phyloP scores from a whole-genome alignment of 2,888 invertebrate genomes.

The Pharmacophagus antenor region DNA sequence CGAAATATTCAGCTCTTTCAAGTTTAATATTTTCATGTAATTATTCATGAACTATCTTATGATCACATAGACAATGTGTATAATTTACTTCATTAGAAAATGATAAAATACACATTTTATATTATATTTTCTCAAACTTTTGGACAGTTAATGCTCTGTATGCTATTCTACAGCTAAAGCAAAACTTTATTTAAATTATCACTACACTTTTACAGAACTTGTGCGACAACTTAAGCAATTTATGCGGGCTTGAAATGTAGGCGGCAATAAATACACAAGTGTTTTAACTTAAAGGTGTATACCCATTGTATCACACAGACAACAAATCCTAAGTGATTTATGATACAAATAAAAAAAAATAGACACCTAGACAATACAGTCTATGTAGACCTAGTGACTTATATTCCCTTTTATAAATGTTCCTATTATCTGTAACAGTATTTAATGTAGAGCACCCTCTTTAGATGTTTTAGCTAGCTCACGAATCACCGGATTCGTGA shows the following conservation, averaged over 20 bases:
- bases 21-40: too few relatives aligned
- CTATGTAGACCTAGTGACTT: too few relatives aligned
- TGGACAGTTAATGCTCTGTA: not conserved
- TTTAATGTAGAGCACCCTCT: too few relatives aligned
- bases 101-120: not conserved
- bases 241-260: conserved; percentile 20
- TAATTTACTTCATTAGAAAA: not conserved
- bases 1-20: too few relatives aligned
- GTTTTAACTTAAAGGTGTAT: conserved; percentile 13
- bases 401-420: too few relatives aligned
- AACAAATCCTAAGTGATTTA: not conserved
- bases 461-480: too few relatives aligned
- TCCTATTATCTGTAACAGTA: too few relatives aligned
- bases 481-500: too few relatives aligned
- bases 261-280: conserved; percentile 22
- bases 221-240: conserved; percentile 14
- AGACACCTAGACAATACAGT: too few relatives aligned
- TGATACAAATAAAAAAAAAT: not conserved
- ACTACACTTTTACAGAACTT: conserved; percentile 16
- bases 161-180: not conserved
- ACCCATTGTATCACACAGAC: not conserved
- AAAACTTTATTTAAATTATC: conserved; percentile 19
- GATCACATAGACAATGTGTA: too few relatives aligned
- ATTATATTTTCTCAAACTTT: not conserved
- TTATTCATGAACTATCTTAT: too few relatives aligned